Base-by-base conservation (phyloP, 2,888 invertebrate species). In the Epinotia demarniana region DNA sequence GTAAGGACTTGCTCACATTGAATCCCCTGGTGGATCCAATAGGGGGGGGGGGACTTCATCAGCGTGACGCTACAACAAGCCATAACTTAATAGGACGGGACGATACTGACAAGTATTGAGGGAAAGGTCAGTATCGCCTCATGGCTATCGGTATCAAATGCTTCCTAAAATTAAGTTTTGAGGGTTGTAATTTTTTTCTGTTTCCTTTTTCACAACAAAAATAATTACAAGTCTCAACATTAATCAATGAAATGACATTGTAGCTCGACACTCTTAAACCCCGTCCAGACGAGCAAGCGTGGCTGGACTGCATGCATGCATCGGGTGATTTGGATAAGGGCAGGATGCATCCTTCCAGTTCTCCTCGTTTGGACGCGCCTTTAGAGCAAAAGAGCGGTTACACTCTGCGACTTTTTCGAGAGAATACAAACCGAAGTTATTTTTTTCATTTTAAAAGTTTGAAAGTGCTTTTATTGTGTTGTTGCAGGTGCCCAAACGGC, bases 221-320 rank as follows among this genome's bases (percentile, higher is more conserved):
- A 46, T 68, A 72, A 63, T 76, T 60, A 72, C 69, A 69, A 53
- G 39, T 75, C 71, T 61, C 68, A 57, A 58, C 19, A 58, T 43
- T 23, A 62, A 43, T 39, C 39, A 62, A 39, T 43, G 1, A 9
- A 61, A n/a, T 60, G 33, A n/a, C n/a, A n/a, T n/a, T n/a, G n/a
- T n/a, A n/a, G n/a, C n/a, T n/a, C n/a, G n/a, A n/a, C n/a, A n/a
- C n/a, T n/a, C n/a, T n/a, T n/a, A n/a, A n/a, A n/a, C n/a, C n/a
- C n/a, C n/a, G n/a, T n/a, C n/a, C n/a, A n/a, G n/a, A n/a, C n/a
- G n/a, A n/a, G n/a, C n/a, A n/a, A n/a, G n/a, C n/a, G n/a, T n/a
- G n/a, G n/a, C n/a, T n/a, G n/a, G n/a, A n/a, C n/a, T n/a, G n/a
- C n/a, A n/a, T n/a, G n/a, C n/a, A n/a, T n/a, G n/a, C n/a, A n/a